Evolutionary conservation across 2,888 invertebrate genomes (phyloP).

Genomic region (Cordilura impudica): DNA sequence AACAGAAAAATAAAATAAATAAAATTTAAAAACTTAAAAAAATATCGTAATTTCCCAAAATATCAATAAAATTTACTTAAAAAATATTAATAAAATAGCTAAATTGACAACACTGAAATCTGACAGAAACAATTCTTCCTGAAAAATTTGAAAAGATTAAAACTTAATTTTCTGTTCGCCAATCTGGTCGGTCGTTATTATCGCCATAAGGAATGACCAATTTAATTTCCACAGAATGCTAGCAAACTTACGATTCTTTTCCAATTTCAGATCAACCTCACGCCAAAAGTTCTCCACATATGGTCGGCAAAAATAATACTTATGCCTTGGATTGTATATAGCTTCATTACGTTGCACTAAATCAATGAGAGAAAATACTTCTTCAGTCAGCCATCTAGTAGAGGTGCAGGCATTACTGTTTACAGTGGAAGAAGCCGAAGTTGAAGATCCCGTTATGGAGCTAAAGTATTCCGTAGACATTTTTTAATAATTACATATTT

Average conservation of each 20-base stretch:
- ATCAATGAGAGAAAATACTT: conserved; percentile 75
- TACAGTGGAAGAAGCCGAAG: conserved; percentile 38
- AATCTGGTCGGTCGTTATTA: too few relatives aligned
- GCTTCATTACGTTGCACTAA: conserved; percentile 76
- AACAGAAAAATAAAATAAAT: too few relatives aligned
- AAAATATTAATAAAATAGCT: background rate
- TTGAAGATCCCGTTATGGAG: conserved; percentile 44
- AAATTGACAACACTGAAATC: background rate
- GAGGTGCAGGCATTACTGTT: conserved; percentile 64
- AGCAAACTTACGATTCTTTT: conserved; percentile 74
- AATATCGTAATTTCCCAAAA: background rate
- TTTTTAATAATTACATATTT: conserved; percentile 11
- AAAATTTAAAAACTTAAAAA: too few relatives aligned
- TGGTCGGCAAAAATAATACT: conserved; percentile 76
- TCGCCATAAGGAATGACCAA: too few relatives aligned
- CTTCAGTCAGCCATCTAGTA: conserved; percentile 75
- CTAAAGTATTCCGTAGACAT: conserved; percentile 62
- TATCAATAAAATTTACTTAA: background rate
- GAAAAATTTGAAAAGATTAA: too few relatives aligned
- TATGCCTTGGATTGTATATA: conserved; percentile 76
- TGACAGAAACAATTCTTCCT: too few relatives aligned
- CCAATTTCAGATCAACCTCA: conserved; percentile 74
- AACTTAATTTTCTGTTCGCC: too few relatives aligned
- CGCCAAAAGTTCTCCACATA: conserved; percentile 77
- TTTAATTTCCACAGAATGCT: too few relatives aligned